Base-by-base conservation (phyloP, 2,113 vertebrate species). In the Herpailurus yagouaroundi region DNA sequence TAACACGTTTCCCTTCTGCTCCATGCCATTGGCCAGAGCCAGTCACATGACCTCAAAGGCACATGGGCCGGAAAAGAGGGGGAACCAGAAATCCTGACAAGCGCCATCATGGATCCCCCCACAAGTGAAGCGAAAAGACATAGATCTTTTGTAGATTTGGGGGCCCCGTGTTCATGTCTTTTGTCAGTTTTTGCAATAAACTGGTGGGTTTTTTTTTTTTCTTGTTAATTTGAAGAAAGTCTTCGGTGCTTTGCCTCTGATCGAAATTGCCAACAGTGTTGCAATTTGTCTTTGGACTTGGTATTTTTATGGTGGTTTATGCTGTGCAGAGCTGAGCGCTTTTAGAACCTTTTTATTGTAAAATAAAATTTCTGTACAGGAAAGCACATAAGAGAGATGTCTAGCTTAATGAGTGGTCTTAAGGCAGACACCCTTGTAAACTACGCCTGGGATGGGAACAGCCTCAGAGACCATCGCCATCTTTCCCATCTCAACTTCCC, bases 401-500 rank as follows among this genome's bases (percentile, higher is more conserved):
- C 3, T 13, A 11, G 45, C 45, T 21, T 36, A 29, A 13, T 27
- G 57, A 77, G 85, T 14, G 18, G 23, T 23, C 33, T 6, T 15
- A 33, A 57, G 48, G 60, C 21, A 48, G 27, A 41, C 18, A 21
- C 27, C 23, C 33, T 12, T 5, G 5, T 36, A 23, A 57, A 41
- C 23, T 57, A 2, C 1, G 1, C 57, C 64, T 36, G 36, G 31
- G 77, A 23, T 18, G 29, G 29, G 6, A 16, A 60, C 7, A 0
- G 15, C 38, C 9, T 41, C 25, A 1, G 7, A 10, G 45, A 15
- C 27, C 1, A 38, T 18, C 16, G 5, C 33, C 21, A 1, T 29
- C 55, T 52, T 50, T 36, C 1, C 4, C 7, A 0, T 19, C 66
- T 15, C n/a, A 14, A 7, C 3, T 2, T 76, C 33, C n/a, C 33